Conservation (phyloP, 2,113 vertebrate genomes). For the Oreochromis spilurus region DNA sequence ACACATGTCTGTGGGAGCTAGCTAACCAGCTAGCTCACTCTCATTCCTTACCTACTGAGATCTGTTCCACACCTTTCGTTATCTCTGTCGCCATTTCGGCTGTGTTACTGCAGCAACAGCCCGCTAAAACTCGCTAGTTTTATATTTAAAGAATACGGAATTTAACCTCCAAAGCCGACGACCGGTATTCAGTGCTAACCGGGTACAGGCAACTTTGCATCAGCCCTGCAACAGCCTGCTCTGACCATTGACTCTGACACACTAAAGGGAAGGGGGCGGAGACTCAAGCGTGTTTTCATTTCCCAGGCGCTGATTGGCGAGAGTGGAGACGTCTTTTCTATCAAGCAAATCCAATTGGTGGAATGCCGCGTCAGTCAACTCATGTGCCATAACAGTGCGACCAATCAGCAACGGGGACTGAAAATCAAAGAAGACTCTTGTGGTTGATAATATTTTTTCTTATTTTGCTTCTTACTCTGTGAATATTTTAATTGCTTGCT, state of each 20-base stretch:
- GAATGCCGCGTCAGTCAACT: background rate
- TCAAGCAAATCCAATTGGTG: background rate
- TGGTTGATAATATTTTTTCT: background rate
- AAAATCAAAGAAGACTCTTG: fast-evolving
- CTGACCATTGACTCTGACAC: too few species aligned
- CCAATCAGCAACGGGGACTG: fast-evolving
- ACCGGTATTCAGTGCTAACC: fast-evolving
- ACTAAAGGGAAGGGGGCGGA: too few species aligned
- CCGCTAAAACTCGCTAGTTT: fast-evolving
- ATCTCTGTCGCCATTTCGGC: slow-evolving; percentile 57
- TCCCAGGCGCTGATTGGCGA: background rate
- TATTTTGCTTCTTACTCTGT: background rate
- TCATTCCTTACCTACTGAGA: slow-evolving; percentile 68
- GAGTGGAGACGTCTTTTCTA: background rate
- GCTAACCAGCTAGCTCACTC: background rate
- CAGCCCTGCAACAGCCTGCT: background rate
- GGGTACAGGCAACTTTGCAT: background rate
- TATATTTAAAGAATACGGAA: fast-evolving
- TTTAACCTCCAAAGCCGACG: fast-evolving
- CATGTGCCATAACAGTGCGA: fast-evolving
- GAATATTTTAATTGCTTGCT: background rate
- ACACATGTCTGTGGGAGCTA: slow-evolving; percentile 6
- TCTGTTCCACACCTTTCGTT: slow-evolving; percentile 30
- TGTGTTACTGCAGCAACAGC: background rate
- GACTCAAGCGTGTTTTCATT: fast-evolving